Base-by-base conservation (phyloP, 2,888 invertebrate species). In the Lasioglossum lativentre region DNA sequence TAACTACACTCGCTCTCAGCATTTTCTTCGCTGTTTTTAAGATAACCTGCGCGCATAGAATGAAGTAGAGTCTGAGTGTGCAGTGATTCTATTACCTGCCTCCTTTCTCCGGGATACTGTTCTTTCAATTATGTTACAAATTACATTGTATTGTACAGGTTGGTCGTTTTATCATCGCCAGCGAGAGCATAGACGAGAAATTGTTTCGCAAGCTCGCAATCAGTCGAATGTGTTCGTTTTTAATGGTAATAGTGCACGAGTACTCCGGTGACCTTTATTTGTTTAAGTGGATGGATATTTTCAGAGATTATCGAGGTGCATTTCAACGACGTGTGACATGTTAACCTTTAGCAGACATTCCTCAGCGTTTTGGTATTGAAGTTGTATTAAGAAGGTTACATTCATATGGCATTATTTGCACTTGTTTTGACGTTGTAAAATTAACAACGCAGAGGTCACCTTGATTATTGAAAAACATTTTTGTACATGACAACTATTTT, bases 51-150 rank as follows among this genome's bases (percentile, higher is more conserved):
- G 38, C 23, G 14, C 38, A 1, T n/a, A 16, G 38, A 70, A 70
- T 16, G 40, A 70, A 40, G 40, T 12, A n/a, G 70, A 40, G 3
- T 38, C 19, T 66, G 19, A 66, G 70, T n/a, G 40, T n/a, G 40
- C 38, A 70, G 14, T 2, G 38, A 68, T 38, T 68, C 38, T 40
- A 12, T 70, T 40, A n/a, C 23, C 40, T n/a, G 38, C n/a, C 12
- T n/a, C 34, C 38, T 34, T 68, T 68, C 63, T 23, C 34, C 68
- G 12, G 4, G 38, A 68, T 38, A 68, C 68, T 38, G 23, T 38
- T 34, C 38, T 38, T n/a, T 40, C n/a, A 38, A 70, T 70, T 70
- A 38, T 70, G 23, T 40, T 70, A 70, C 10, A 70, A 70, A 70
- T 40, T 40, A 70, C 70, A n/a, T 8, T 14, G 40, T 38, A 40